These are phyloP conservation scores for Altica lythri DNA, from an alignment of 2,888 invertebrate genomes.

Conservation along the genomic window DNA sequence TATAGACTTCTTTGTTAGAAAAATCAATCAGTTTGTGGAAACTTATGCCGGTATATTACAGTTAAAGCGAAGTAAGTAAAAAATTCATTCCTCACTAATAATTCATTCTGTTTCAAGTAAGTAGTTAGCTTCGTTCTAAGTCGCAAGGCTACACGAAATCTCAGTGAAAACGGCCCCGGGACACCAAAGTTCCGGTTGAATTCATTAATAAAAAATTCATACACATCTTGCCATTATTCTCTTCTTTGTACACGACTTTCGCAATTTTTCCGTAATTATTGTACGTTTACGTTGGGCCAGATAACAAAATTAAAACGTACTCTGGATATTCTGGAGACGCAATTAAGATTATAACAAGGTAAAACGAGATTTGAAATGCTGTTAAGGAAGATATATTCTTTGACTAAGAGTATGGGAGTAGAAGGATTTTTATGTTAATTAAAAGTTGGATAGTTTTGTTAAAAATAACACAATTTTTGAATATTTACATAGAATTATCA, in stretches of 20 bases:
- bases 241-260: slow-evolving; percentile 23
- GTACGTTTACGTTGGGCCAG: slow-evolving; percentile 15
- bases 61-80: neutral
- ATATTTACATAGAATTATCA: too few species aligned
- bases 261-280: slow-evolving; percentile 24
- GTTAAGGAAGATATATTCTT: neutral
- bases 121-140: slow-evolving; percentile 1
- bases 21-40: too few species aligned
- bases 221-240: slow-evolving; percentile 13
- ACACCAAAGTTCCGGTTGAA: slow-evolving; percentile 17
- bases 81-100: slow-evolving; percentile 2
- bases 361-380: neutral
- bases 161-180: slow-evolving; percentile 18
- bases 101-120: slow-evolving; percentile 6
- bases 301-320: slow-evolving; percentile 21
- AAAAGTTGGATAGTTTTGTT: too few species aligned
- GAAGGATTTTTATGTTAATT: too few species aligned
- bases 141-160: slow-evolving; percentile 23
- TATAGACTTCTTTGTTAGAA: too few species aligned
- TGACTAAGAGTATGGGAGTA: too few species aligned
- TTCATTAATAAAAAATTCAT: slow-evolving; percentile 21
- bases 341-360: slow-evolving; percentile 1
- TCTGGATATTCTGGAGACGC: slow-evolving; percentile 2
- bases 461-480: too few species aligned
- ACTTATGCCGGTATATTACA: too few species aligned